phyloP scores from a whole-genome alignment of 1,140 invertebrate species.

The Zophobas atratus region DNA sequence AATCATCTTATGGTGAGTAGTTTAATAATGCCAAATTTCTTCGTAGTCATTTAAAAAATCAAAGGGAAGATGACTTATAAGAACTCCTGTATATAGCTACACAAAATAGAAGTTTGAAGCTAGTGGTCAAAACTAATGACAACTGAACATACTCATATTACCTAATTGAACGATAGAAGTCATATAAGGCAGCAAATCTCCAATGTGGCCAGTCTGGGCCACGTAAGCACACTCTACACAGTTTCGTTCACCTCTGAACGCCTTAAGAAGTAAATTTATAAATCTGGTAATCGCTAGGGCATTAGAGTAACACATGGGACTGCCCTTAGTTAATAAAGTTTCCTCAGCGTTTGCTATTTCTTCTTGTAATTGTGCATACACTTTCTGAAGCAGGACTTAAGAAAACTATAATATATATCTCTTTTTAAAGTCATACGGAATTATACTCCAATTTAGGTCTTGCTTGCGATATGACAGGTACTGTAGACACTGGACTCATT shows the following conservation, averaged over 20 bases:
- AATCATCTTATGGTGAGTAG: no score
- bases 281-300: conserved; percentile 63
- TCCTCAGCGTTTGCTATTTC: conserved; percentile 58
- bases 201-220: conserved; percentile 61
- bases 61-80: no score
- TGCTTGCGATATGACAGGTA: conserved; percentile 60
- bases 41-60: no score
- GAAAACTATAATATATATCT: neutral
- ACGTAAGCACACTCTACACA: conserved; percentile 64
- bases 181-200: conserved; percentile 64
- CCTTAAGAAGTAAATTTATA: conserved; percentile 61
- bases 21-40: no score
- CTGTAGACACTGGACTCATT: conserved; percentile 53
- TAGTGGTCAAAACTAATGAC: neutral
- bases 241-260: conserved; percentile 57
- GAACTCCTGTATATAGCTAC: no score
- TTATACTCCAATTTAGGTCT: conserved; percentile 52
- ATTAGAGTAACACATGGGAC: conserved; percentile 55
- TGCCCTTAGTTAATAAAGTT: conserved; percentile 55
- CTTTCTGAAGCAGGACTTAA: neutral
- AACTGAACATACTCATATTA: conserved; percentile 44
- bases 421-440: conserved; percentile 49
- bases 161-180: conserved; percentile 63
- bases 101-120: no score
- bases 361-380: conserved; percentile 54